These are phyloP conservation scores for Synaphobranchus kaupii DNA, from an alignment of 2,797 vertebrate genomes.

Conservation along the genomic window DNA sequence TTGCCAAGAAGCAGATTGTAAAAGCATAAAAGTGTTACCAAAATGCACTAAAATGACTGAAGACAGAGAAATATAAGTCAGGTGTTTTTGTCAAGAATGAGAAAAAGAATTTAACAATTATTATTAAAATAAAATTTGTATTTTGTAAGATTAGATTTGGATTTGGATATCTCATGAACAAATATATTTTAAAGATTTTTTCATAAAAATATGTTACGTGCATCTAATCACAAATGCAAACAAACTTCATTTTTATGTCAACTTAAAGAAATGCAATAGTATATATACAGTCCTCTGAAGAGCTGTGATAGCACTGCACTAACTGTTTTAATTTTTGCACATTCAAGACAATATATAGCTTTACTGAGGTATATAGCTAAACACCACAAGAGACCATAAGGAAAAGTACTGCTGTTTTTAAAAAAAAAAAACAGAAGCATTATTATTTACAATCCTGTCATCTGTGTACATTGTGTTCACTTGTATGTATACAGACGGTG, in stretches of 20 bases:
- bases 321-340: background rate
- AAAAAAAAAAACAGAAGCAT: background rate
- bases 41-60: background rate
- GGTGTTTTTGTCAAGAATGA: background rate
- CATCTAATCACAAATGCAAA: background rate
- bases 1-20: background rate
- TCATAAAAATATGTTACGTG: background rate
- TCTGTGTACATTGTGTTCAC: background rate
- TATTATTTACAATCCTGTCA: background rate
- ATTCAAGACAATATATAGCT: background rate
- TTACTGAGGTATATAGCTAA: background rate
- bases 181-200: background rate
- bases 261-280: background rate
- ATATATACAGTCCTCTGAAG: background rate
- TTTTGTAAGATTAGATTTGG: background rate
- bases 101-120: background rate
- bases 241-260: too few relatives aligned
- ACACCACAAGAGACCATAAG: background rate
- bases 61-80: background rate
- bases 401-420: background rate
- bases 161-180: background rate
- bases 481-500: background rate
- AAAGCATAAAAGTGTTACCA: background rate
- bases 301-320: background rate
- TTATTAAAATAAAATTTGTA: too few relatives aligned